Base-by-base conservation (phyloP, 2,888 invertebrate genomes). In the Pediacus dermestoides region DNA sequence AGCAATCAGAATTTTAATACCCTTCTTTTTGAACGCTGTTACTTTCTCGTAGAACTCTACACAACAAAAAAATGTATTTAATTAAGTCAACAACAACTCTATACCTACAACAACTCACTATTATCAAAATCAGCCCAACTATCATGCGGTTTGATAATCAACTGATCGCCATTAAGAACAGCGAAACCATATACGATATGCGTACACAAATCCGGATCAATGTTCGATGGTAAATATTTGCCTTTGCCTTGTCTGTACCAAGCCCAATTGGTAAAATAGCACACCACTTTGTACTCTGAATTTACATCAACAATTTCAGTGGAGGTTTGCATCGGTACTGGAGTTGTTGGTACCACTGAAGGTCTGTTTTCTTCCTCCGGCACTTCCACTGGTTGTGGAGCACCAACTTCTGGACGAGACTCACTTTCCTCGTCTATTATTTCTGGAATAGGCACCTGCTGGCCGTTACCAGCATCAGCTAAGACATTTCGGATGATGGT, bases 221-320 rank as follows among this genome's bases (percentile, higher is more conserved):
- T 88, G 58, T 92, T 82, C 44, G 80, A 81, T 0, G 91, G 91
- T 9, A 87, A 67, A 60, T 78, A 91, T 67, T 88, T 88, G 11
- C 88, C 90, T 39, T 79, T 74, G 1, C 82, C 84, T 56, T 87
- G 88, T 49, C 90, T 81, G 68, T 92, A 92, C 89, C 90, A 92
- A 14, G 92, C 89, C 92, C 92, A 93, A 61, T 92, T 92, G 0
- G 91, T 91, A 64, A 90, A 92, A 62, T 92, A 92, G 58, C 92
- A 92, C 2, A 92, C 82, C 1, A 91, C 82, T 72, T 89, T 91
- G 58, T 76, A 89, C 27, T 58, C 56, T 3, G 63, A 61, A 36
- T 52, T 50, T 7, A 44, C 40, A 39, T 66, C 59, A 3, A 63
- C 58, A 16, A 58, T 14, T 4, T 58, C 31, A 21, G 37, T 11